Evolutionary conservation across 1,140 invertebrate genomes (phyloP).

Genomic region (Euwallacea fornicatus): DNA sequence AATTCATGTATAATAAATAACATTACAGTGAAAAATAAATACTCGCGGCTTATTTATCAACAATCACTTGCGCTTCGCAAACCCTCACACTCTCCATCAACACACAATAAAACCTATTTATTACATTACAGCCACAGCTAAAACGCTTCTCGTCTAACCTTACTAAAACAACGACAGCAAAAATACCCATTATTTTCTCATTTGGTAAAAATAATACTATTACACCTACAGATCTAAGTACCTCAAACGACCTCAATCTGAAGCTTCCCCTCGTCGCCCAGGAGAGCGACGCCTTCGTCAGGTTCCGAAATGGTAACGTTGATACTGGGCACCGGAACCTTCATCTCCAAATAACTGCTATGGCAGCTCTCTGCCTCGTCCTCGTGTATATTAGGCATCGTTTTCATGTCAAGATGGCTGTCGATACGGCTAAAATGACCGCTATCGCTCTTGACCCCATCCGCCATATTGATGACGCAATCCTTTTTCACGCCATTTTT

Average conservation of each 20-base stretch:
- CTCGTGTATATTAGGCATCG: constrained; percentile 35
- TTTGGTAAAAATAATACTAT: neutral
- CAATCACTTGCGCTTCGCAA: neutral
- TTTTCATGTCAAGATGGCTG: constrained; percentile 35
- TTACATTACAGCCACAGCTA: too few relatives aligned
- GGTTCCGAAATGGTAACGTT: constrained; percentile 43
- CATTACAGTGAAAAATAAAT: constrained; percentile 10
- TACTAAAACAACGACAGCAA: too few relatives aligned
- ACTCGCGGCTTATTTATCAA: constrained; percentile 1
- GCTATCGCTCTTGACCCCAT: constrained; percentile 9
- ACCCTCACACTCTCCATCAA: too few relatives aligned
- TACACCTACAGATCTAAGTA: neutral
- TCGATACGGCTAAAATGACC: constrained; percentile 31
- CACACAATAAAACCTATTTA: too few relatives aligned
- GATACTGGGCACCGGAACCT: constrained; percentile 24
- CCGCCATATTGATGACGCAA: constrained; percentile 22
- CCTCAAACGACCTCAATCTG: constrained; percentile 29
- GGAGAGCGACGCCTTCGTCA: constrained; percentile 40
- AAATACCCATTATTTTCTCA: neutral
- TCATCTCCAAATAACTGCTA: constrained; percentile 37
- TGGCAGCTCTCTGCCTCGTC: constrained; percentile 35
- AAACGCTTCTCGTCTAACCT: too few relatives aligned
- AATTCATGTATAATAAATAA: constrained; percentile 15
- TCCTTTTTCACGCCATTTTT: constrained; percentile 32
- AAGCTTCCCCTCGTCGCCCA: constrained; percentile 33